These are phyloP conservation scores for Tragelaphus oryx DNA, from an alignment of 2,797 vertebrate species.

Conservation along the genomic window DNA sequence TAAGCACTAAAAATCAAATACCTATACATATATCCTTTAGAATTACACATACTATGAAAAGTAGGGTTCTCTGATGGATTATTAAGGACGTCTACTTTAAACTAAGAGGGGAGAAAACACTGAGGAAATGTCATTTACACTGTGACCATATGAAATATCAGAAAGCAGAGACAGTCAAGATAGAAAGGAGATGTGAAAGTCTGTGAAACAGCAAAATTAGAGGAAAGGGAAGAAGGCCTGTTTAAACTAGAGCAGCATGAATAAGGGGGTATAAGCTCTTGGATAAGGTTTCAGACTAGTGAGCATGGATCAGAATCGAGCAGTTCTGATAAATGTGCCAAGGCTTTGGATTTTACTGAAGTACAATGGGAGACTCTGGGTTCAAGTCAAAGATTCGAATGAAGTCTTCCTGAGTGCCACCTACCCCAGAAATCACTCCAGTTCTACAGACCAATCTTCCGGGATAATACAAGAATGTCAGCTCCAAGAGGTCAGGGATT, in stretches of 20 bases:
- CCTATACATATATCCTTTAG: background rate
- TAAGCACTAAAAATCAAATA: background rate
- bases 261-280: background rate
- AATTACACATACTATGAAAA: background rate
- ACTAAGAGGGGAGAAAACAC: background rate
- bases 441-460: background rate
- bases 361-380: background rate
- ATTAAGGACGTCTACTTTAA: background rate
- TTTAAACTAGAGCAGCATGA: background rate
- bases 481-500: background rate
- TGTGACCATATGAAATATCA: background rate
- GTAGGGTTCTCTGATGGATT: background rate
- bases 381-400: background rate
- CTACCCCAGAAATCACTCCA: background rate
- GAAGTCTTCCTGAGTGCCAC: background rate
- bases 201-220: background rate
- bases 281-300: background rate
- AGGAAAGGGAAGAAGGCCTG: background rate
- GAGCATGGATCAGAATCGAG: background rate
- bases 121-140: background rate
- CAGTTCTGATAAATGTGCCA: background rate
- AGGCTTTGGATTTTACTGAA: background rate
- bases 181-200: background rate
- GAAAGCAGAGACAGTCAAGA: background rate
- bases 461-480: conserved; percentile 29